Evolutionary conservation across 1,140 invertebrate genomes (phyloP).

Genomic region (Brachionus angularis): DNA sequence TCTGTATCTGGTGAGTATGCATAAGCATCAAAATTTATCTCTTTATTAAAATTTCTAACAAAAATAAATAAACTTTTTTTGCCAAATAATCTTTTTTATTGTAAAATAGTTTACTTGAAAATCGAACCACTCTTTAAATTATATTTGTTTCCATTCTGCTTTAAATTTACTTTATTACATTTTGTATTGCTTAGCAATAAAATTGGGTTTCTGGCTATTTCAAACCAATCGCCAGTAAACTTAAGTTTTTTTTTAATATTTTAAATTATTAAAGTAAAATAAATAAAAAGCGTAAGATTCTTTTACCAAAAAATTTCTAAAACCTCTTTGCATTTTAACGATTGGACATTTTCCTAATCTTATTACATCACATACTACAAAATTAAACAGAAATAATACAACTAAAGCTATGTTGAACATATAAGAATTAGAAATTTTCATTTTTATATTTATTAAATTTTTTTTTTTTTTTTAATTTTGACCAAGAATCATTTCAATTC

Average conservation of each 20-base stretch:
- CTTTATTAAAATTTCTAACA: constrained; percentile 39
- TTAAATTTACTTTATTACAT: constrained; percentile 35
- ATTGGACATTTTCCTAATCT: constrained; percentile 32
- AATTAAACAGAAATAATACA: neutral
- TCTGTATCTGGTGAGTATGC: neutral
- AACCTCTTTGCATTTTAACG: constrained; percentile 23
- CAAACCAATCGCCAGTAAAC: constrained; percentile 39
- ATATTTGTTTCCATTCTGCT: neutral
- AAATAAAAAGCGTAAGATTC: neutral
- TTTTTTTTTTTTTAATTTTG: too few relatives aligned
- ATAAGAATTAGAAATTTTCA: too few relatives aligned
- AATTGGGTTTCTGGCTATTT: constrained; percentile 1
- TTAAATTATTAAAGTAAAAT: too few relatives aligned
- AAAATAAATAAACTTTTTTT: neutral
- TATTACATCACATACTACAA: constrained; percentile 19
- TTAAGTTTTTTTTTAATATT: neutral
- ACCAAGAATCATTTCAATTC: too few relatives aligned
- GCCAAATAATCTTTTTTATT: too few relatives aligned
- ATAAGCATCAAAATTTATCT: constrained; percentile 32
- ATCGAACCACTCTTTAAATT: constrained; percentile 16
- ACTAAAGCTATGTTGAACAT: neutral
- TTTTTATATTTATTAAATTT: too few relatives aligned
- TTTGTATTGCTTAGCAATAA: constrained; percentile 28
- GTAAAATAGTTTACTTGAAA: constrained; percentile 19
- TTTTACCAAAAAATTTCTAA: constrained; percentile 13